These are phyloP conservation scores for Stigmatopora argus DNA, from an alignment of 2,113 vertebrate genomes.

Conservation along the genomic window DNA sequence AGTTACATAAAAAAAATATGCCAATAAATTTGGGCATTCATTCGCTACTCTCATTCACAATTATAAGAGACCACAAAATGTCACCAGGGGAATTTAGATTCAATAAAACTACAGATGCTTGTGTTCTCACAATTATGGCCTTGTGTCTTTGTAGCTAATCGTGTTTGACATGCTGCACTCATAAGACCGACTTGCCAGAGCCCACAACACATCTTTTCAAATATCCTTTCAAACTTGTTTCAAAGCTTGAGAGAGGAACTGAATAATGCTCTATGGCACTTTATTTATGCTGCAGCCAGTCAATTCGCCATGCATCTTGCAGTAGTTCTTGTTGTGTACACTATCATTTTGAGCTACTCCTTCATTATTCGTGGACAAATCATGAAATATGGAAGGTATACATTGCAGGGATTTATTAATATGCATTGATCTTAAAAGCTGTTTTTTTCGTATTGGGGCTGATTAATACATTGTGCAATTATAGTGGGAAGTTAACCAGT, in stretches of 20 bases:
- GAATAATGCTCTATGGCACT: background rate
- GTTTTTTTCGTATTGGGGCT: too few relatives aligned
- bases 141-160: slow-evolving; percentile 15
- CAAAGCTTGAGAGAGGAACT: background rate
- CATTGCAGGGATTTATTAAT: too few relatives aligned
- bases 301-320: too few relatives aligned
- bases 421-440: too few relatives aligned
- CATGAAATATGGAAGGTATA: too few relatives aligned
- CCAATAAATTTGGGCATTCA: background rate
- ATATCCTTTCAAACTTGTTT: background rate
- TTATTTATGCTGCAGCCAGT: too few relatives aligned
- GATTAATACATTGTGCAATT: too few relatives aligned
- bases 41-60: background rate
- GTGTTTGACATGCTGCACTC: slow-evolving; percentile 20
- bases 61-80: background rate
- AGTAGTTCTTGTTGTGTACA: too few relatives aligned
- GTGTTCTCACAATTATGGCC: slow-evolving; percentile 2
- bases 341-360: too few relatives aligned
- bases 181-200: slow-evolving; percentile 10
- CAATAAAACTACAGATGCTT: background rate
- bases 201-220: background rate
- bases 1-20: background rate
- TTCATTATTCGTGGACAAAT: too few relatives aligned
- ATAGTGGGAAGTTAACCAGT: too few relatives aligned
- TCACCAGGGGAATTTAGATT: background rate